phyloP scores from a whole-genome alignment of 2,888 invertebrate species.

The Melanargia galathea region DNA sequence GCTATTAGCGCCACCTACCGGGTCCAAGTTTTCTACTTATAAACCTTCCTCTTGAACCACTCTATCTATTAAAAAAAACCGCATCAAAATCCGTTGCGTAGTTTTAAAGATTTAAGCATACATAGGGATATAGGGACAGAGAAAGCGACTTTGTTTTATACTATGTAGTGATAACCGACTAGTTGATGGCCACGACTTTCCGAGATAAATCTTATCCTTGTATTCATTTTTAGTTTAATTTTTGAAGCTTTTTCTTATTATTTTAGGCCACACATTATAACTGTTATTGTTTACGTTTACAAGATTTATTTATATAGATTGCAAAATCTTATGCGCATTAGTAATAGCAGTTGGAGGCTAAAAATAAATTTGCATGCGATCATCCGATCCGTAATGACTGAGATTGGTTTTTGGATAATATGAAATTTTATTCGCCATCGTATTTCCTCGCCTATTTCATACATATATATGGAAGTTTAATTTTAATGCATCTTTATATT shows the following conservation, averaged over 20 bases:
- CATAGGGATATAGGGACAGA: too few relatives aligned
- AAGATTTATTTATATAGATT: slow-evolving; percentile 27
- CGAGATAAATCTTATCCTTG: background rate
- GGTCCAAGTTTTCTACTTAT: too few relatives aligned
- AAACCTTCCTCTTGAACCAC: too few relatives aligned
- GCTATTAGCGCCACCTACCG: too few relatives aligned
- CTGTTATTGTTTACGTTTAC: slow-evolving; percentile 20
- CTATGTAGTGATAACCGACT: too few relatives aligned
- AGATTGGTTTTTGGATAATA: slow-evolving; percentile 19
- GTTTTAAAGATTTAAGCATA: too few relatives aligned
- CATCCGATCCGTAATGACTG: slow-evolving; percentile 21
- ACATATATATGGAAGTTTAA: too few relatives aligned
- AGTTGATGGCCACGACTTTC: too few relatives aligned
- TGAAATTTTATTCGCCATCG: slow-evolving; percentile 1
- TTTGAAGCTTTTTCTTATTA: background rate
- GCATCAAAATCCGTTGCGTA: too few relatives aligned
- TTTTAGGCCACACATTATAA: slow-evolving; percentile 10
- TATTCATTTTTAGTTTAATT: too few relatives aligned
- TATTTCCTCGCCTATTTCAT: background rate
- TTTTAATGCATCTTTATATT: background rate
- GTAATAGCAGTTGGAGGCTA: slow-evolving; percentile 28
- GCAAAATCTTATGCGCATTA: slow-evolving; percentile 30
- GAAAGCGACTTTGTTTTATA: too few relatives aligned
- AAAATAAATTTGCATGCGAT: slow-evolving; percentile 33
- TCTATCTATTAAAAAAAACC: too few relatives aligned